Conservation (phyloP, 2,797 vertebrate species). For the Hyperoplus lanceolatus region DNA sequence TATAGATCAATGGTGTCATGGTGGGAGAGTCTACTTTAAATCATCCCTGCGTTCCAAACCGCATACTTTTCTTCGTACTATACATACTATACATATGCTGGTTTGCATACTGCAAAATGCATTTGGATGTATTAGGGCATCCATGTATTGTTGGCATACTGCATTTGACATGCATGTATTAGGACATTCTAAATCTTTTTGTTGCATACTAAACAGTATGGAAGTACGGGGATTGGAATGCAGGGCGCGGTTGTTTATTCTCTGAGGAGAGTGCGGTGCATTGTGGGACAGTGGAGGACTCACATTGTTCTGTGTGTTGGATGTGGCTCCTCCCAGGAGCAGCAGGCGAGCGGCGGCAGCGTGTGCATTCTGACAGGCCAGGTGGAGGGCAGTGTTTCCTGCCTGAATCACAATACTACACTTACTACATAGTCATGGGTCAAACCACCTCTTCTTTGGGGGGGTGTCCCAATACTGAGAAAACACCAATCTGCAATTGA, state of each 20-base stretch:
- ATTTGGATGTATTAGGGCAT: too few relatives aligned
- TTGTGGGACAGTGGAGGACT: conserved; percentile 64
- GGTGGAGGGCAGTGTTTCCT: conserved; percentile 93
- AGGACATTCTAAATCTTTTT: too few relatives aligned
- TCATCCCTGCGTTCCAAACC: too few relatives aligned
- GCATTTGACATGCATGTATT: too few relatives aligned
- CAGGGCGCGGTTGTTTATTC: background rate
- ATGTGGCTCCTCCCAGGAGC: conserved; percentile 88
- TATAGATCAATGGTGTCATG: background rate
- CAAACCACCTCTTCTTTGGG: too few relatives aligned
- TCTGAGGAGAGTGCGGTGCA: background rate
- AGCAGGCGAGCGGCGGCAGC: conserved; percentile 88
- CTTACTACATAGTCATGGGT: background rate
- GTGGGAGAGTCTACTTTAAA: background rate
- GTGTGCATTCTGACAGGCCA: conserved; percentile 94
- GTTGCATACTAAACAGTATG: too few relatives aligned
- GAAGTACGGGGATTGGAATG: too few relatives aligned
- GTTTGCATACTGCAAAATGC: too few relatives aligned
- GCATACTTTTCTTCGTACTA: too few relatives aligned
- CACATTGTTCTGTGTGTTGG: conserved; percentile 92
- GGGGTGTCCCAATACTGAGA: too few relatives aligned
- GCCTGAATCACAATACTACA: conserved; percentile 75
- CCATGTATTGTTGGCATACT: too few relatives aligned
- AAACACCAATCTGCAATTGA: background rate
- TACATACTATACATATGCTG: too few relatives aligned